Evolutionary conservation across 1,140 invertebrate genomes (phyloP), one percentile per base, ranked within the genome.

Genomic region (Drosophila chauvacae): DNA sequence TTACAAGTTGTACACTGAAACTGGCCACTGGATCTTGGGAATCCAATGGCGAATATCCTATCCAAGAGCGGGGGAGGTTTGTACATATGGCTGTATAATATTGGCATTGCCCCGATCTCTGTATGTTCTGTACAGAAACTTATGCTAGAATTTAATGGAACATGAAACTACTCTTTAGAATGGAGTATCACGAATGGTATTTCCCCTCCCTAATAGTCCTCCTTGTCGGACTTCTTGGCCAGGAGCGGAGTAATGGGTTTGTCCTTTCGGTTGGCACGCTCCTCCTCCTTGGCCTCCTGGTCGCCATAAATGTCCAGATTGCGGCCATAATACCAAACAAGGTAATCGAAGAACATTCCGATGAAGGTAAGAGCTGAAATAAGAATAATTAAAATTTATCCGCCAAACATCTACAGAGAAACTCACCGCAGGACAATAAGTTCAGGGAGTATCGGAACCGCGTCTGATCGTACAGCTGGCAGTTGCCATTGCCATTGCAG

Each of bases 401-500:
- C 0, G 6, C 9, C 4, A 1, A 39, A 26, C 0, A 26, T 41
- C 10, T 7, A 2, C 0, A 4, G 13, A 9, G 2, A 16, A 20
- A 90, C 92, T 93, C 91, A 95, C 95, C 74, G 59, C 93, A 94
- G 35, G 95, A 94, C 16, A 94, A 91, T 2, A 94, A 73, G 79
- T 95, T 95, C 7, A 95, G 92, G 6, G 93, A 93, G 78, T 94
- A 94, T 60, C 95, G 91, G 66, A 95, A 95, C 39, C 93, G 93
- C 4, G 94, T 93, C 64, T 94, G 94, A 77, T 96, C 93, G 71
- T 96, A 95, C 26, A 95, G 87, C 93, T 95, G 95, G 75, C 95
- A 96, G 80, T 95, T 95, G 18, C 95, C 95, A 60, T 86, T 93
- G 18, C 93, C 91, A 35, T 94, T 94, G 75, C 95, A 95, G 35